These are phyloP conservation scores for Ptilorrhoa leucosticta DNA, from an alignment of 2,113 vertebrate species.

Conservation along the genomic window DNA sequence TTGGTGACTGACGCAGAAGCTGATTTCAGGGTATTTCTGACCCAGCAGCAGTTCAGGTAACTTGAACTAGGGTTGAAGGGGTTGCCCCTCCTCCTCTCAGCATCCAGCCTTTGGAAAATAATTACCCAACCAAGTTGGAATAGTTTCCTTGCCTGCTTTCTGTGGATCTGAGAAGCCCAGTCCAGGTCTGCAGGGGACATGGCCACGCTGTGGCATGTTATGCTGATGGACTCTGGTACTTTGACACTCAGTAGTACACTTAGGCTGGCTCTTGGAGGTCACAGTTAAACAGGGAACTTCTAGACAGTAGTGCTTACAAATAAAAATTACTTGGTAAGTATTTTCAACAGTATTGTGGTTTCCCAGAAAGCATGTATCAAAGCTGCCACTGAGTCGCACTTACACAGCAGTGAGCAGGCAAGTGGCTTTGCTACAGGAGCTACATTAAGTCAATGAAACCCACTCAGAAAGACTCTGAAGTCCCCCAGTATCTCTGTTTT, in stretches of 20 bases:
- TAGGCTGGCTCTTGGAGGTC: not conserved
- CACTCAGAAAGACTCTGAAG: not conserved
- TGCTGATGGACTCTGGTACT: not conserved
- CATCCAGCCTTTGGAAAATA: not conserved
- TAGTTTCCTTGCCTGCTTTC: not conserved
- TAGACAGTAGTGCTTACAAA: not conserved
- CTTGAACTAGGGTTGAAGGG: not conserved
- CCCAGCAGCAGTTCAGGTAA: not conserved
- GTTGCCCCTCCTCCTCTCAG: not conserved
- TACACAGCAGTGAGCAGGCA: not conserved
- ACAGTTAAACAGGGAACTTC: not conserved
- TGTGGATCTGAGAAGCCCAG: not conserved
- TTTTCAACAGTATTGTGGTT: not conserved
- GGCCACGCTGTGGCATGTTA: rapidly evolving
- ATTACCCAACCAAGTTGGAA: not conserved
- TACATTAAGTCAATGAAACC: not conserved
- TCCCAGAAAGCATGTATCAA: not conserved
- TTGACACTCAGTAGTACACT: not conserved
- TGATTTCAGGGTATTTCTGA: not conserved
- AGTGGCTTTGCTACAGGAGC: not conserved
- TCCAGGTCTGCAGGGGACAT: not conserved
- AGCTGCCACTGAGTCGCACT: not conserved
- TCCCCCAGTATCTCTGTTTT: not conserved
- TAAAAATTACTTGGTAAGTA: not conserved
- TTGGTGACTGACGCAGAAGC: not conserved